Base-by-base conservation (phyloP, 2,888 invertebrate genomes). In the Apodemia hepburni region DNA sequence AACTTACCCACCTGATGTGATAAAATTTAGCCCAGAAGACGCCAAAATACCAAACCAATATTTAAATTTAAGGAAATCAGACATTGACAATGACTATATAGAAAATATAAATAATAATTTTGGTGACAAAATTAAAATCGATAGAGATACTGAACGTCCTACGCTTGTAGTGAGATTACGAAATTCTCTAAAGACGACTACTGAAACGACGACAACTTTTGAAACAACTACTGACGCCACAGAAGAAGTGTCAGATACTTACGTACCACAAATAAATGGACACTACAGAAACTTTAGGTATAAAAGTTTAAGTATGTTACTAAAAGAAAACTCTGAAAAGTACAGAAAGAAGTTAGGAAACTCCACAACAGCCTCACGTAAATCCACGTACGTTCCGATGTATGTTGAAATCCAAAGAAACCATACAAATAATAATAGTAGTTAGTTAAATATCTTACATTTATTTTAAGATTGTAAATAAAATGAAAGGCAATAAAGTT, bases 371-470 rank as follows among this genome's bases (percentile, higher is more conserved):
- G 77, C 77, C 38, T 73, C 75, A 65, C 71, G 77, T 27, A 76
- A 76, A 11, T 81, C 84, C 62, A 79, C 78, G 35, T 82, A 84
- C 2, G 77, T 79, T 72, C 33, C 47, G 3, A 45, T 15, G 29
- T 89, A 91, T 67, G 79, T 82, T 1, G 88, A 90, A 76, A 87
- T 90, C 29, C 82, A 78, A 68, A 81, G 90, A 61, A 88, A 83
- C 66, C 77, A 76, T 64, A 79, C 77, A 29, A 68, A 29, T 47
- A 45, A 64, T n/a, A 45, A 15, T 2, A 15, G 5, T 15, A 42
- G n/a, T 49, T 45, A 64, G 65, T 64, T 66, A 12, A 27, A 12
- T 27, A 27, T 12, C 12, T 27, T 27, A 27, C 11, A 15, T 54
- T 54, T 27, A 2, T 27, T 27, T 54, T 54, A 54, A 54, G 54